Percentiles rank a stretch among this genome's conserved stretches.
phyloP scores from a whole-genome alignment of 2,113 vertebrate species.

The Antechinus stuartii region DNA sequence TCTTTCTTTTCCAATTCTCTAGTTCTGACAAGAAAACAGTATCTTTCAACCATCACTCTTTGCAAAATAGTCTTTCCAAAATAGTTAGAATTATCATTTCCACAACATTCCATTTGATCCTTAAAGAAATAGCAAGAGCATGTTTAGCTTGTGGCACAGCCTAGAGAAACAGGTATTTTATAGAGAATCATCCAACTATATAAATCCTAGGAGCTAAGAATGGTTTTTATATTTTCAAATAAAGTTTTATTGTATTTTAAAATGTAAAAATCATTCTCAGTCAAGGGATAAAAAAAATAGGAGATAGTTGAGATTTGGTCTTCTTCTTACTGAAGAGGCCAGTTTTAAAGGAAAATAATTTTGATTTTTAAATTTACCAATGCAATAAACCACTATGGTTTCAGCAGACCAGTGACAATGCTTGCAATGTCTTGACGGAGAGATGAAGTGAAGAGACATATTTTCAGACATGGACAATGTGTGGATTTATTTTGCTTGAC shows the following conservation, averaged over 20 bases:
- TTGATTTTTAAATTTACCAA: not conserved
- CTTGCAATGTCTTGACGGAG: not conserved
- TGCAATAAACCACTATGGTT: not conserved
- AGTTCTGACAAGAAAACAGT: not conserved
- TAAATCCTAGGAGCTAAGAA: not conserved
- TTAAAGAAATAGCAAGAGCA: not conserved
- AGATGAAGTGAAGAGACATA: not conserved
- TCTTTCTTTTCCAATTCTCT: not conserved
- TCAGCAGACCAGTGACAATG: not conserved
- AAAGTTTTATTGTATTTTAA: not conserved
- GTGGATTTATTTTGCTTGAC: not conserved
- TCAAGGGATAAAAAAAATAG: not conserved
- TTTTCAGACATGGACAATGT: not conserved
- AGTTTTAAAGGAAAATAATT: not conserved
- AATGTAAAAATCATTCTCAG: not conserved
- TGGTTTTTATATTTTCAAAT: not conserved
- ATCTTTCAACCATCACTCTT: not conserved
- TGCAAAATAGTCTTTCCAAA: too few species aligned
- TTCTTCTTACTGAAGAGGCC: not conserved
- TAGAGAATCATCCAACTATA: not conserved
- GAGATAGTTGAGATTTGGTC: not conserved
- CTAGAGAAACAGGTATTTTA: not conserved
- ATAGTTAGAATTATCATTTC: not conserved
- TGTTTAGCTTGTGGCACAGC: too few species aligned
- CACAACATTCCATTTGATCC: not conserved